These are phyloP conservation scores for Siniperca obscura DNA, from an alignment of 2,797 vertebrate genomes.

Conservation along the genomic window DNA sequence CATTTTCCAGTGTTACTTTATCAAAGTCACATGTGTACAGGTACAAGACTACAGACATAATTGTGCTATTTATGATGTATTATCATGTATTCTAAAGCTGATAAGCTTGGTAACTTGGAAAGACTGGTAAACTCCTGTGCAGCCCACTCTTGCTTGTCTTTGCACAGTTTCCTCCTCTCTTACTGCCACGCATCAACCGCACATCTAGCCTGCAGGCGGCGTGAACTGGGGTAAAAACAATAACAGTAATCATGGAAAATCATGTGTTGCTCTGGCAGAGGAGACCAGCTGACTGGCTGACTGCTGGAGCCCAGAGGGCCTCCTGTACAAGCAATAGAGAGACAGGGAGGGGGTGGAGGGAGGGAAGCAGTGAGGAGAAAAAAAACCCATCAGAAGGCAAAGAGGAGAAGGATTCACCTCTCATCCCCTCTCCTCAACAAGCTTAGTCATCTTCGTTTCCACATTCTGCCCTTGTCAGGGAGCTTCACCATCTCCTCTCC, in stretches of 20 bases:
- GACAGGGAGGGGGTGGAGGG: conserved; percentile 17
- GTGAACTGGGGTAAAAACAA: conserved; percentile 84
- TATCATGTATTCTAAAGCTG: neutral
- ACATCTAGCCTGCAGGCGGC: conserved; percentile 72
- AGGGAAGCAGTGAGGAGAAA: conserved; percentile 7
- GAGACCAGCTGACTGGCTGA: conserved; percentile 84
- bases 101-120: conserved; percentile 17
- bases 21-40: neutral
- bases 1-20: neutral
- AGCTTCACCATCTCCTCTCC: conserved; percentile 29
- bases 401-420: conserved; percentile 49
- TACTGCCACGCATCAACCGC: conserved; percentile 42
- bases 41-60: neutral
- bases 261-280: conserved; percentile 81
- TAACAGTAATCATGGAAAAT: conserved; percentile 83
- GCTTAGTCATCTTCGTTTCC: conserved; percentile 68
- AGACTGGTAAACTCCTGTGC: conserved; percentile 5
- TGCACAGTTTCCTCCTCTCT: conserved; percentile 22
- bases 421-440: conserved; percentile 32
- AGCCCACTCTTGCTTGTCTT: conserved; percentile 22
- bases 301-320: conserved; percentile 73
- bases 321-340: conserved; percentile 55
- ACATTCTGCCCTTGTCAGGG: conserved; percentile 36
- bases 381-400: conserved; percentile 17
- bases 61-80: neutral